These are phyloP conservation scores for Plagodis pulveraria DNA, from an alignment of 2,888 invertebrate genomes.

Conservation along the genomic window DNA sequence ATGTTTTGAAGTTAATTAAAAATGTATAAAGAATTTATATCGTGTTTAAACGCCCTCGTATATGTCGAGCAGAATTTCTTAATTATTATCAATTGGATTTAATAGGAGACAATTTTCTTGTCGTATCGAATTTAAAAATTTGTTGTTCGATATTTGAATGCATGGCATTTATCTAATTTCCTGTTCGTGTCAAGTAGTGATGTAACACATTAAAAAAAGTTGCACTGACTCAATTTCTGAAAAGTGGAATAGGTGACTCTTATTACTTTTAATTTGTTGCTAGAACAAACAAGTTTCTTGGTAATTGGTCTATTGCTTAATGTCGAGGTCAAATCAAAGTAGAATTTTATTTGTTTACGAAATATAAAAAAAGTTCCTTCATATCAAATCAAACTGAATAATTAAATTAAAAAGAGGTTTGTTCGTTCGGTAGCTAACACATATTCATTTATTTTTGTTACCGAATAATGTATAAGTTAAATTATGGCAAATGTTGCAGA, in stretches of 20 bases:
- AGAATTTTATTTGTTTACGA: no score
- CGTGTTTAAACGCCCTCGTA: constrained; percentile 69
- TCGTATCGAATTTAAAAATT: constrained; percentile 40
- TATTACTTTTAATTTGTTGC: constrained; percentile 3
- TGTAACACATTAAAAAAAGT: constrained; percentile 47
- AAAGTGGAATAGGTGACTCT: constrained; percentile 21
- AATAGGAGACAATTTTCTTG: constrained; percentile 46
- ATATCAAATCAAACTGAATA: no score
- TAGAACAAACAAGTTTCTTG: constrained; percentile 11
- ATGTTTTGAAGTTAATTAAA: constrained; percentile 81
- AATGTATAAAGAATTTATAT: constrained; percentile 76
- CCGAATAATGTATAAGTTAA: no score
- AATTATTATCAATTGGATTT: constrained; percentile 55
- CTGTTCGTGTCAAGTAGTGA: constrained; percentile 57
- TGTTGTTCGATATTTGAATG: constrained; percentile 35
- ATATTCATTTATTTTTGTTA: no score
- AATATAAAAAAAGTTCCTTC: no score
- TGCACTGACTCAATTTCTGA: constrained; percentile 48
- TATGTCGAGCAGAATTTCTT: constrained; percentile 62
- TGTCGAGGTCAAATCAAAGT: constrained; percentile 1
- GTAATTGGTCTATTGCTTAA: not conserved
- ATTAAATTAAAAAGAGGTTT: no score
- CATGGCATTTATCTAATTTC: constrained; percentile 67
- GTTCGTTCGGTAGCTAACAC: no score
- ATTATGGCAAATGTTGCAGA: not conserved